Evolutionary conservation across 2,797 vertebrate genomes (phyloP), one percentile per base, ranked within the genome.

Genomic region (Eospalax fontanierii): DNA sequence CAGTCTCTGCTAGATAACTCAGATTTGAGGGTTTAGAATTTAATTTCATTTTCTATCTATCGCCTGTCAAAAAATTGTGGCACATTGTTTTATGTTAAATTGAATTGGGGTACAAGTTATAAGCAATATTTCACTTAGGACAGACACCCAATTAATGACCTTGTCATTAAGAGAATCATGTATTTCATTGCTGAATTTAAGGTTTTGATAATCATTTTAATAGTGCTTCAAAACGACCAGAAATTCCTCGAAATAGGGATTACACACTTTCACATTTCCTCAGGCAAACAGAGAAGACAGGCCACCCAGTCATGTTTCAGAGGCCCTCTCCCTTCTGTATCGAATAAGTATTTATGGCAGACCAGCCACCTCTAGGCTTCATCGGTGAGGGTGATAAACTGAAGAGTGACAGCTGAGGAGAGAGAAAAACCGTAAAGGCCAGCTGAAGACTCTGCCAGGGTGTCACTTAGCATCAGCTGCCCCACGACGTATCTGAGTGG

Each of bases 121-220:
- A 76, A 93, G 94, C 86, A 96, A 93, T 96, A 97, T 96, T 97
- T 98, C 94, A 97, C 46, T 50, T 80, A 74, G 75, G 94, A 96
- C 91, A 95, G 96, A 95, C 74, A 97, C 90, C 85, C 92, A 96
- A 96, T 97, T 97, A 96, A 97, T 96, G 96, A 97, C 96, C 91
- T 97, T 97, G 97, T 97, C 96, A 91, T 97, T 97, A 97, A 96
- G 91, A 97, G 93, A 96, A 97, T 97, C 96, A 95, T 94, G 96
- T 97, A 85, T 97, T 97, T 96, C 96, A 95, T 65, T 95, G 95
- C 96, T 95, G 94, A 97, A 97, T 97, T 97, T 97, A 97, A 97
- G 95, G 96, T 95, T 97, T 97, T 95, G 96, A 95, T 97, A 96
- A 97, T 98, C 94, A 97, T 95, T 97, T 97, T 96, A 97, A 98